phyloP scores from a whole-genome alignment of 2,888 invertebrate genomes.

The Steinernema hermaphroditum region DNA sequence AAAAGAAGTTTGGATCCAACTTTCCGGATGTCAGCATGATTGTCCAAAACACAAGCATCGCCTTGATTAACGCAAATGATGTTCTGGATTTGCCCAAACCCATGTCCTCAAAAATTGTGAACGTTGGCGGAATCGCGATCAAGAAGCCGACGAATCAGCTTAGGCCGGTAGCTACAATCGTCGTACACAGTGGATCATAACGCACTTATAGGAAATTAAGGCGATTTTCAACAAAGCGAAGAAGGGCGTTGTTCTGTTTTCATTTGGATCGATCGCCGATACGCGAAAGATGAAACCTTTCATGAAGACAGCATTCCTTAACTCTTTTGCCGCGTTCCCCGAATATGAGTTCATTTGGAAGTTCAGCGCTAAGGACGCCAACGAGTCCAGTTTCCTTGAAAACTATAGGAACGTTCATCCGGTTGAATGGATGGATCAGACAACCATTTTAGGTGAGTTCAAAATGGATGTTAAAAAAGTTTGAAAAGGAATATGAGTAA shows the following conservation, averaged over 20 bases:
- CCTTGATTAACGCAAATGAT: constrained; percentile 31
- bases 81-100: constrained; percentile 30
- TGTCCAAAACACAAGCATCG: not conserved
- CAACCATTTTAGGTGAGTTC: constrained; percentile 8
- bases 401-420: constrained; percentile 23
- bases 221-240: constrained; percentile 32
- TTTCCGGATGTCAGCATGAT: not conserved
- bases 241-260: constrained; percentile 38
- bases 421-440: constrained; percentile 33
- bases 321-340: constrained; percentile 35
- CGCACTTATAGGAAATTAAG: not conserved
- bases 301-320: constrained; percentile 29
- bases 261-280: constrained; percentile 39
- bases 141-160: constrained; percentile 30
- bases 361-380: not conserved
- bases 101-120: not conserved
- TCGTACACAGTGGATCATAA: not conserved
- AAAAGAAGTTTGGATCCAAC: not conserved
- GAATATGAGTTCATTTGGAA: constrained; percentile 43
- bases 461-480: too few species aligned
- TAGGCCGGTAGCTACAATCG: constrained; percentile 11
- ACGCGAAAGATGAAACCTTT: constrained; percentile 31
- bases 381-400: not conserved
- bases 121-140: constrained; percentile 33
- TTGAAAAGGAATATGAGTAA: too few species aligned